phyloP scores from a whole-genome alignment of 1,140 invertebrate genomes.

The Drosophila aff. region DNA sequence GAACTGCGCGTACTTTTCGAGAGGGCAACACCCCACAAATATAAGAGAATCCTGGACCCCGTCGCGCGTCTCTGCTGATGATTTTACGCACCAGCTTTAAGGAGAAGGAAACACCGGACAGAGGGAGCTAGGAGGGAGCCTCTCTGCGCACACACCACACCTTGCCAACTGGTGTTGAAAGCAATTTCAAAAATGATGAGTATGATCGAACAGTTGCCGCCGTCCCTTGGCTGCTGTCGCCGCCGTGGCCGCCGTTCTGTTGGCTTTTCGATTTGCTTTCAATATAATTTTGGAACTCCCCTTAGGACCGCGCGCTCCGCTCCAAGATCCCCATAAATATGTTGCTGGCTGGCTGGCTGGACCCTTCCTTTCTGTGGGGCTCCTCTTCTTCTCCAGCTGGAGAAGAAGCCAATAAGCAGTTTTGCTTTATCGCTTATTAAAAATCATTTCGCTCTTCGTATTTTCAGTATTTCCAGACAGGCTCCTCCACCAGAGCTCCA shows the following conservation, averaged over 20 bases:
- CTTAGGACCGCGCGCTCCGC: background rate
- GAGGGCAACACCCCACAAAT: slow-evolving; percentile 46
- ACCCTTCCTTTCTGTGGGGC: slow-evolving; percentile 21
- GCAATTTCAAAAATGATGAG: slow-evolving; percentile 85
- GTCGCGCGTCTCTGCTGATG: slow-evolving; percentile 63
- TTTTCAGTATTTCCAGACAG: slow-evolving; percentile 70
- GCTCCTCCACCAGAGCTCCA: slow-evolving; percentile 33
- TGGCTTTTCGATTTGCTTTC: slow-evolving; percentile 81
- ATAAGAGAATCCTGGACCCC: background rate
- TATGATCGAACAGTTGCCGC: slow-evolving; percentile 78
- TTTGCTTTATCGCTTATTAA: slow-evolving; percentile 85
- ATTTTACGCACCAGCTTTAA: slow-evolving; percentile 67
- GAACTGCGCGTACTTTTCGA: slow-evolving; percentile 68
- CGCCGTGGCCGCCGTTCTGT: slow-evolving; percentile 52
- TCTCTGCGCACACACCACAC: slow-evolving; percentile 35
- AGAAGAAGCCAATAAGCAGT: slow-evolving; percentile 84
- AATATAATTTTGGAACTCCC: slow-evolving; percentile 66
- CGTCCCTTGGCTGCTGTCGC: slow-evolving; percentile 16
- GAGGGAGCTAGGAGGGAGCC: background rate
- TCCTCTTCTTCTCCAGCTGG: slow-evolving; percentile 17
- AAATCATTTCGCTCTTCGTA: slow-evolving; percentile 85
- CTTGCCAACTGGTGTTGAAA: slow-evolving; percentile 83
- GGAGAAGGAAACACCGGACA: slow-evolving; percentile 1
- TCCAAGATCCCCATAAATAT: slow-evolving; percentile 61
- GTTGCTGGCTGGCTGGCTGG: slow-evolving; percentile 18